Percentiles rank a stretch among this genome's conserved stretches.
These are phyloP conservation scores for Leptopterna dolabrata DNA, from an alignment of 2,888 invertebrate genomes.

Conservation along the genomic window DNA sequence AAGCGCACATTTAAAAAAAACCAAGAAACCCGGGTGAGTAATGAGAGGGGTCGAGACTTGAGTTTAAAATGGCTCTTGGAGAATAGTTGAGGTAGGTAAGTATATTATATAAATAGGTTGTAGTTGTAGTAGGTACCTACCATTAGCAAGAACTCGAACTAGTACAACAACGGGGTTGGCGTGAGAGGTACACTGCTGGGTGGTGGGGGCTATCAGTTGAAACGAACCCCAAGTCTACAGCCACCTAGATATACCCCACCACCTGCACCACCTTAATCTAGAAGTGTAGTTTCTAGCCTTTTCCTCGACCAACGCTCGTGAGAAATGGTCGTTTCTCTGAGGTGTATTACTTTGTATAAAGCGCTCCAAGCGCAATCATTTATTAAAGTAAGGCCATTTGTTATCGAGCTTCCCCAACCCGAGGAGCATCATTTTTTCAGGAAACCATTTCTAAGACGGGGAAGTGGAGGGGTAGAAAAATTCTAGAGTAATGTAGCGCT, in stretches of 20 bases:
- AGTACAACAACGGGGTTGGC: neutral
- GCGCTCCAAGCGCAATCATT: conserved; percentile 48
- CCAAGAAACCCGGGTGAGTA: neutral
- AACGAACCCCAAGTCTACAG: neutral
- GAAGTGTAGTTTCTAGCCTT: conserved; percentile 26
- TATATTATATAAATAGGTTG: too few relatives aligned
- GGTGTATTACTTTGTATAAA: conserved; percentile 50
- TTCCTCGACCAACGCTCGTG: neutral
- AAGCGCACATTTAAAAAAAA: neutral
- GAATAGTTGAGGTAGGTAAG: neutral
- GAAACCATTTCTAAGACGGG: conserved; percentile 15
- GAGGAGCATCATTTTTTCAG: conserved; percentile 22
- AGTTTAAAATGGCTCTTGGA: neutral
- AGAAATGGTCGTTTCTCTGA: conserved; percentile 51
- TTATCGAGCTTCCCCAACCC: conserved; percentile 26
- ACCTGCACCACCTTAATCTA: neutral
- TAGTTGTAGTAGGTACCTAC: too few relatives aligned
- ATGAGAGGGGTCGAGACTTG: neutral
- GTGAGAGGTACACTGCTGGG: neutral
- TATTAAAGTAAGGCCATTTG: conserved; percentile 51
- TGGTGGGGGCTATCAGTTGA: neutral
- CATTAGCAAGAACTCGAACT: neutral
- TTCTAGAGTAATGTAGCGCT: conserved; percentile 12
- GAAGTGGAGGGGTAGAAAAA: too few relatives aligned
- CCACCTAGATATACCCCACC: too few relatives aligned